phyloP scores from a whole-genome alignment of 2,113 vertebrate species.

The Datnioides undecimradiatus region DNA sequence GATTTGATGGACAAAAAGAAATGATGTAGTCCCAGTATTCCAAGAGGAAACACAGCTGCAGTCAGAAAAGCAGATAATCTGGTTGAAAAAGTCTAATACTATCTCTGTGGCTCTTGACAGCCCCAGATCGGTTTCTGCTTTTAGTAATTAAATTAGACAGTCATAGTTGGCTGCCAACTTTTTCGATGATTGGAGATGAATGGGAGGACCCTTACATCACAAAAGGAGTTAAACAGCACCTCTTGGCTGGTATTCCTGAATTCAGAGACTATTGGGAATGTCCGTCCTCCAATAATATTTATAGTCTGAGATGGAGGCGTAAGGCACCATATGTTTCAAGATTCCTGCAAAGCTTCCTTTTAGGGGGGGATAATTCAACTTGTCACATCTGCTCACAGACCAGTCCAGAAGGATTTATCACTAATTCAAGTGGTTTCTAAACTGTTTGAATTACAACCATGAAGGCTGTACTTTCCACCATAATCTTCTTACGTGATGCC shows the following conservation, averaged over 20 bases:
- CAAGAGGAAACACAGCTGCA: slow-evolving; percentile 51
- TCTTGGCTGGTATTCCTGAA: slow-evolving; percentile 88
- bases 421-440: slow-evolving; percentile 93
- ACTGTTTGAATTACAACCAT: slow-evolving; percentile 89
- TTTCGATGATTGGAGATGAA: slow-evolving; percentile 68
- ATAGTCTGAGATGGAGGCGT: slow-evolving; percentile 87
- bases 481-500: slow-evolving; percentile 82
- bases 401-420: slow-evolving; percentile 93
- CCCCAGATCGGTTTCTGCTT: slow-evolving; percentile 67
- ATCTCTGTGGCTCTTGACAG: slow-evolving; percentile 65
- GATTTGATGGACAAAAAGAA: slow-evolving; percentile 68
- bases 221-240: slow-evolving; percentile 88
- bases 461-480: slow-evolving; percentile 65
- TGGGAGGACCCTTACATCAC: slow-evolving; percentile 78
- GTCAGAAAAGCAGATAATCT: slow-evolving; percentile 64
- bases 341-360: slow-evolving; percentile 92
- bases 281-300: slow-evolving; percentile 90
- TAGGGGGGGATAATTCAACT: slow-evolving; percentile 93
- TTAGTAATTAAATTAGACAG: slow-evolving; percentile 92
- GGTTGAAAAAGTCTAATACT: slow-evolving; percentile 50
- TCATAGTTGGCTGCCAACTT: slow-evolving; percentile 85
- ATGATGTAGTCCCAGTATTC: slow-evolving; percentile 60
- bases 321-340: slow-evolving; percentile 92
- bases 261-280: slow-evolving; percentile 88
- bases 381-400: slow-evolving; percentile 93